A percentile compares a stretch with the other conserved stretches of the same genome.
phyloP scores from a whole-genome alignment of 2,888 invertebrate species.

The Orchestes rusci region DNA sequence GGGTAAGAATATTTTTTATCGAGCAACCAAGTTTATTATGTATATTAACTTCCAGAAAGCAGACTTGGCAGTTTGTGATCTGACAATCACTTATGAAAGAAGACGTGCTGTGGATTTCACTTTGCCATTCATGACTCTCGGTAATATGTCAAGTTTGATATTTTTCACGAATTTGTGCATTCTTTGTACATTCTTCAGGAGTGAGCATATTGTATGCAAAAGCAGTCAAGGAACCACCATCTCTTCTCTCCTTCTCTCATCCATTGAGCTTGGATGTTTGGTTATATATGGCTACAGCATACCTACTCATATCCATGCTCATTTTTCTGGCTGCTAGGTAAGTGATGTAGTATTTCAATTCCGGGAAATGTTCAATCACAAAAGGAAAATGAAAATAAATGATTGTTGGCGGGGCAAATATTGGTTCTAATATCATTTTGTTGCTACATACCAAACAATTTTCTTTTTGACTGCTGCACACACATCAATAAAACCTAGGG shows the following conservation, averaged over 20 bases:
- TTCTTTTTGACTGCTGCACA: too few species aligned
- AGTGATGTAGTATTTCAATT: too few species aligned
- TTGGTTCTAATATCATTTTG: too few species aligned
- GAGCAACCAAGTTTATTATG: too few species aligned
- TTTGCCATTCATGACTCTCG: constrained; percentile 95
- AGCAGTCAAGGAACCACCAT: constrained; percentile 67
- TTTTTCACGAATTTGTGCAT: too few species aligned
- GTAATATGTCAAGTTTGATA: constrained; percentile 40
- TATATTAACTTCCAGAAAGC: constrained; percentile 74
- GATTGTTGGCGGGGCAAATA: too few species aligned
- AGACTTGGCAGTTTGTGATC: constrained; percentile 89
- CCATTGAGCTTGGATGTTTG: constrained; percentile 83
- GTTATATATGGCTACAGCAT: constrained; percentile 85
- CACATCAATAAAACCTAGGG: too few species aligned
- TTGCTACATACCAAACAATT: too few species aligned
- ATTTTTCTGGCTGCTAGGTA: constrained; percentile 68
- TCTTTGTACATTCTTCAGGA: too few species aligned
- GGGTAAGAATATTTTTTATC: constrained; percentile 48
- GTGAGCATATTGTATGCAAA: constrained; percentile 85
- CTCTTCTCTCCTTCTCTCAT: constrained; percentile 82
- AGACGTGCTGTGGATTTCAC: constrained; percentile 87
- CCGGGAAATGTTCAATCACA: too few species aligned
- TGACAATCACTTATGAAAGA: constrained; percentile 90
- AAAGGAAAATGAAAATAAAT: too few species aligned
- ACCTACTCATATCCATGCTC: constrained; percentile 72